Conservation (phyloP, 2,113 vertebrate species). For the Pipa parva region DNA sequence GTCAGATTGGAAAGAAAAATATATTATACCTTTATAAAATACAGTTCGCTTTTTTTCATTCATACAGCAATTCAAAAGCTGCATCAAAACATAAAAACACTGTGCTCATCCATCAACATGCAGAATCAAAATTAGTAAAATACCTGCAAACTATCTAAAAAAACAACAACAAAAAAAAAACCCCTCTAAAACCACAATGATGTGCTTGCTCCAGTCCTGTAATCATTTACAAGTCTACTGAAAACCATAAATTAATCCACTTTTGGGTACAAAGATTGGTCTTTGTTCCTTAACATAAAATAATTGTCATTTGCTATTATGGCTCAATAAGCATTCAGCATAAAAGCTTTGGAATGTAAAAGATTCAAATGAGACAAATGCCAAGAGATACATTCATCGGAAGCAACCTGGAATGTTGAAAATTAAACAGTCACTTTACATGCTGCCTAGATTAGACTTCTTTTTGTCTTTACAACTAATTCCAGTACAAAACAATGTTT, state of each 20-base stretch:
- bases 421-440: not conserved
- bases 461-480: not conserved
- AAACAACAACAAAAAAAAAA: not conserved
- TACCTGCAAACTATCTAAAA: slow-evolving; percentile 38
- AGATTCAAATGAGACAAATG: not conserved
- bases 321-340: not conserved
- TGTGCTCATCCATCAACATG: slow-evolving; percentile 36
- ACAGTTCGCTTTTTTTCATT: slow-evolving; percentile 58
- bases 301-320: not conserved
- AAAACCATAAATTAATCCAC: not conserved
- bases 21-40: slow-evolving; percentile 69
- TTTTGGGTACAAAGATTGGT: not conserved
- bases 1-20: slow-evolving; percentile 63
- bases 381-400: not conserved
- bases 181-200: slow-evolving; percentile 9
- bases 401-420: slow-evolving; percentile 18
- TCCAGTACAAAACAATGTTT: slow-evolving; percentile 15
- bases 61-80: slow-evolving; percentile 55
- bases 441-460: slow-evolving; percentile 2
- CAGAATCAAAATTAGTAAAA: slow-evolving; percentile 51
- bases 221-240: not conserved
- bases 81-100: slow-evolving; percentile 50
- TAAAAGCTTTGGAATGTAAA: not conserved
- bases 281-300: not conserved
- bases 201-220: not conserved